These are phyloP conservation scores for Aegotheles bennettii DNA, from an alignment of 2,113 vertebrate species.

Conservation along the genomic window DNA sequence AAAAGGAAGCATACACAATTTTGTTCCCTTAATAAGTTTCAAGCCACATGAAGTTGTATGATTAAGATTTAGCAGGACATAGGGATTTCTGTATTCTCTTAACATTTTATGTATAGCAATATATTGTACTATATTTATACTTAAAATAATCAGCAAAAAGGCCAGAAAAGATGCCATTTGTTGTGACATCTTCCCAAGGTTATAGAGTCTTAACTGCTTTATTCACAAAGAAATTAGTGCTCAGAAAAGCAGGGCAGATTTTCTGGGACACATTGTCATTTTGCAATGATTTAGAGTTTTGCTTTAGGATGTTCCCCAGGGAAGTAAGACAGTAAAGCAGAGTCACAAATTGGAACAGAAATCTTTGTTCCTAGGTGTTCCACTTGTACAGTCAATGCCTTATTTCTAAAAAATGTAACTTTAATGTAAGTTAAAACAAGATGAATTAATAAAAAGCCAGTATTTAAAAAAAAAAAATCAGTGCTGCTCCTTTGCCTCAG, in stretches of 20 bases:
- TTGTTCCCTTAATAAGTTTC: background rate
- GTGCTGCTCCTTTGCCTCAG: background rate
- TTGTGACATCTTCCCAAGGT: background rate
- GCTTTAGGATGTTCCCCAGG: background rate
- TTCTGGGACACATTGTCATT: background rate
- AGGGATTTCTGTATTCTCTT: background rate
- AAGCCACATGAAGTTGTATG: background rate
- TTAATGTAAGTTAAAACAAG: background rate
- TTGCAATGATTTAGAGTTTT: background rate
- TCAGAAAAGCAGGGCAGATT: background rate
- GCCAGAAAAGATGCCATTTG: background rate
- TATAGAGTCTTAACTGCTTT: background rate
- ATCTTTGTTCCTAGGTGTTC: background rate
- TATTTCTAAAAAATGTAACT: background rate
- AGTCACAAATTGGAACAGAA: background rate
- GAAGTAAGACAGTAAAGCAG: background rate
- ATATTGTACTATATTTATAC: background rate
- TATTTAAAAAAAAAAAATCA: background rate
- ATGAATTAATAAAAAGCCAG: background rate
- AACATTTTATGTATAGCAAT: background rate
- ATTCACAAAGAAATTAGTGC: background rate
- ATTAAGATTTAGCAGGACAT: background rate
- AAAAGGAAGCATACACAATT: background rate
- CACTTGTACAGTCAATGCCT: background rate
- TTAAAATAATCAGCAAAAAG: background rate